Evolutionary conservation across 2,888 invertebrate species (phyloP), one percentile per base, ranked within the genome.

Genomic region (Lasioglossum figueresi): DNA sequence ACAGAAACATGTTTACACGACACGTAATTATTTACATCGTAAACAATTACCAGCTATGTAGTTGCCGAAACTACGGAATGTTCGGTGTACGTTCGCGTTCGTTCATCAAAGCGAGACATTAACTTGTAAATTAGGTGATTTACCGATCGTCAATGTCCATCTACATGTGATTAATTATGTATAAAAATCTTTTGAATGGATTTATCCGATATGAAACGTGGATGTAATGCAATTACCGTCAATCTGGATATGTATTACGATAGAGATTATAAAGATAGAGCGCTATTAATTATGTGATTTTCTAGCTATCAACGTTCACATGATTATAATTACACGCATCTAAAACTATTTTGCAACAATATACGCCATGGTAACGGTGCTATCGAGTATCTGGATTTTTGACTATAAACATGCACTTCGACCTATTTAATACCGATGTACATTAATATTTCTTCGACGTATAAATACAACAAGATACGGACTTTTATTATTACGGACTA

Each of bases 111-210:
- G 63, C 16, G 63, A 63, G 3, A 31, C 31, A 63, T 63, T 63
- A 63, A 63, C 63, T 63, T 63, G 31, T 63, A 34, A 63, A 63
- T 63, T 63, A 31, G 31, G 16, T 63, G 31, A 63, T 63, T 63
- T 63, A 8, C 63, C 63, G 63, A 31, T 8, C 63, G 19, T 19
- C 63, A 19, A 31, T 63, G 34, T 34, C 31, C 0, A 63, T 0
- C 31, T 19, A 16, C 6, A 31, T 19, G 19, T 19, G 31, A 16
- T 63, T 19, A 31, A 19, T 31, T 19, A 31, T 63, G 34, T 31
- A 31, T 8, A 19, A 63, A 63, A 31, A 63, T 31, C 31, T 31
- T 31, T 19, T 19, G 19, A 16, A 63, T 56, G 56, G n/a, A 56
- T 56, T n/a, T 12, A 12, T n/a, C 56, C 56, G 5, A 12, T 34